Evolutionary conservation across 2,113 vertebrate species (phyloP).

Genomic region (Sorex araneus): DNA sequence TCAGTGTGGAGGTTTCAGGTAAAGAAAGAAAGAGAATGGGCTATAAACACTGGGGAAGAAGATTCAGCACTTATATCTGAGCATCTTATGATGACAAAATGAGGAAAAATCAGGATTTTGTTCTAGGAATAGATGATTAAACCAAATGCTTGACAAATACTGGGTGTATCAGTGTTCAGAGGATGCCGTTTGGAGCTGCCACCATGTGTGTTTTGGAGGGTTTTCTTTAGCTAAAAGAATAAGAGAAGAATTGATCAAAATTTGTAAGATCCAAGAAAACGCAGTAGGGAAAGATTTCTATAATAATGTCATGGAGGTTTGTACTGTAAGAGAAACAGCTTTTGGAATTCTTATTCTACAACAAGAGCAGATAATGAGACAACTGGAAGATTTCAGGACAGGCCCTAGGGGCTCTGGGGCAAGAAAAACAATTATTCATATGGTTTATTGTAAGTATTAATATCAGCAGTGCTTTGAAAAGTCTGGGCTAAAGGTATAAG

Average conservation of each 20-base stretch:
- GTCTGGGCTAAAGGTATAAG: slow-evolving; percentile 17
- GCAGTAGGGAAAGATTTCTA: slow-evolving; percentile 19
- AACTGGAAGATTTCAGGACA: slow-evolving; percentile 7
- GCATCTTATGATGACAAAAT: slow-evolving; percentile 20
- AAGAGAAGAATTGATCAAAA: slow-evolving; percentile 51
- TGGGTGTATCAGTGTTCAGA: slow-evolving; percentile 40
- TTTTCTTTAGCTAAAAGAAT: slow-evolving; percentile 39
- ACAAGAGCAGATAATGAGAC: slow-evolving; percentile 57
- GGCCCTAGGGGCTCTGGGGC: slow-evolving; percentile 12
- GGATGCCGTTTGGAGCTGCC: background rate
- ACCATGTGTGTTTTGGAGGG: background rate
- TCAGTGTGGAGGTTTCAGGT: slow-evolving; percentile 45
- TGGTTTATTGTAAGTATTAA: too few relatives aligned
- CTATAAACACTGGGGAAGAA: background rate
- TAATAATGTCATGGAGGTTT: slow-evolving; percentile 23
- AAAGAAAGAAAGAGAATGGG: slow-evolving; percentile 49
- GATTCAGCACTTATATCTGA: background rate
- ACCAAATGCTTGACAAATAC: background rate
- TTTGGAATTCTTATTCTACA: slow-evolving; percentile 28
- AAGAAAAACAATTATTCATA: slow-evolving; percentile 38
- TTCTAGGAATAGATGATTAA: too few relatives aligned
- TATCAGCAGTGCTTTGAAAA: background rate
- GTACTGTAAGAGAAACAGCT: slow-evolving; percentile 35
- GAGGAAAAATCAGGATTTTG: slow-evolving; percentile 52
- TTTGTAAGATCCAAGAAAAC: background rate